Percentiles rank a stretch among this genome's conserved stretches.
Conservation (phyloP, 2,888 invertebrate species). For the Carcina quercana region DNA sequence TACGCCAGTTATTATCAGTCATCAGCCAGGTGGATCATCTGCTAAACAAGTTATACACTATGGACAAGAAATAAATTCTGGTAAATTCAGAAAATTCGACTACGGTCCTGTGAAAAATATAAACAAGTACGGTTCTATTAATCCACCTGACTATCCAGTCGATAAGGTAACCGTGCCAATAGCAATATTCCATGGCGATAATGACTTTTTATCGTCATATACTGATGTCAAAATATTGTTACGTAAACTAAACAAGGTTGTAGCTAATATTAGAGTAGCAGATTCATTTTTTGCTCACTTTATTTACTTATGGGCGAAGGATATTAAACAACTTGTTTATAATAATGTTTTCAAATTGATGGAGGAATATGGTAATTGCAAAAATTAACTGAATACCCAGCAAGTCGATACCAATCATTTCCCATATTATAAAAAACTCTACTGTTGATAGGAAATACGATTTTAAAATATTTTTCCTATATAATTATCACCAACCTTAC, state of each 20-base stretch:
- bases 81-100: slow-evolving; percentile 25
- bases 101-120: slow-evolving; percentile 21
- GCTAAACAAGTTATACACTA: slow-evolving; percentile 44
- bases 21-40: slow-evolving; percentile 50
- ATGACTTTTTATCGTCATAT: slow-evolving; percentile 23
- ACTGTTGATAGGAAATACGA: too few relatives aligned
- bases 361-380: slow-evolving; percentile 1
- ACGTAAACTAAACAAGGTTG: slow-evolving; percentile 20
- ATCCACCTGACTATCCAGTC: slow-evolving; percentile 23
- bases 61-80: slow-evolving; percentile 22
- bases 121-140: slow-evolving; percentile 14
- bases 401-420: too few relatives aligned
- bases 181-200: slow-evolving; percentile 20
- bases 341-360: slow-evolving; percentile 10
- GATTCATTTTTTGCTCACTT: slow-evolving; percentile 26
- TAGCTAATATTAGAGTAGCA: slow-evolving; percentile 18
- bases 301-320: slow-evolving; percentile 26
- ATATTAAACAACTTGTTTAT: slow-evolving; percentile 20
- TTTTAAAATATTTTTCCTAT: too few relatives aligned
- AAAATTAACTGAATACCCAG: too few relatives aligned
- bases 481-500: too few relatives aligned
- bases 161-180: slow-evolving; percentile 21
- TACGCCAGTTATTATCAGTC: slow-evolving; percentile 16
- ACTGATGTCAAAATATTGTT: slow-evolving; percentile 19
- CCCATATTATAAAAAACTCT: too few relatives aligned